These are phyloP conservation scores for Excalfactoria chinensis DNA, from an alignment of 2,113 vertebrate species.

Conservation along the genomic window DNA sequence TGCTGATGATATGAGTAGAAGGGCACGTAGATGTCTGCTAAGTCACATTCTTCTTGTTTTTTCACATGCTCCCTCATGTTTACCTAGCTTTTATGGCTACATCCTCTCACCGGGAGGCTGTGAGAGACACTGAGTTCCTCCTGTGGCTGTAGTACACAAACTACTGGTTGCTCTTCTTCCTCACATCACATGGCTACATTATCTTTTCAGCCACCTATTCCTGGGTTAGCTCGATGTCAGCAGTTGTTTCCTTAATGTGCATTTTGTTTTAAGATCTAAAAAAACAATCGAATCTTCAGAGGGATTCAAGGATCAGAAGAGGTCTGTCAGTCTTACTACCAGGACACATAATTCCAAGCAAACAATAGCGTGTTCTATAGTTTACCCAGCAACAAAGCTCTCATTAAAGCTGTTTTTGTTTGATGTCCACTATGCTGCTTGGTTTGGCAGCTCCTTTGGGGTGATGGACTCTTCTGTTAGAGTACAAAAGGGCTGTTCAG, in stretches of 20 bases:
- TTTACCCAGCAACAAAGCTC: slow-evolving; percentile 45
- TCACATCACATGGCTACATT: slow-evolving; percentile 1
- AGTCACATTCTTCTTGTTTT: background rate
- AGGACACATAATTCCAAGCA: slow-evolving; percentile 16
- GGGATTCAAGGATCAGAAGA: slow-evolving; percentile 18
- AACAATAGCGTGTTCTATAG: background rate
- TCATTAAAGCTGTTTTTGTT: slow-evolving; percentile 61
- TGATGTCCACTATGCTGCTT: slow-evolving; percentile 53
- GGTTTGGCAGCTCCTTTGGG: slow-evolving; percentile 49
- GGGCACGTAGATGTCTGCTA: background rate
- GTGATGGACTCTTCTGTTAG: slow-evolving; percentile 47
- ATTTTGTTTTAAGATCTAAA: slow-evolving; percentile 28
- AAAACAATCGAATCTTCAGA: slow-evolving; percentile 41
- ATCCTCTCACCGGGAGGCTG: slow-evolving; percentile 11
- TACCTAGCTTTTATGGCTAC: slow-evolving; percentile 56
- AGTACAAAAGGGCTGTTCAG: slow-evolving; percentile 58
- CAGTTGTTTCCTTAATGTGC: slow-evolving; percentile 57
- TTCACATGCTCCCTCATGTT: slow-evolving; percentile 25
- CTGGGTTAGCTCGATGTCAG: background rate
- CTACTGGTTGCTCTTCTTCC: background rate
- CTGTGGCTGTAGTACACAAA: slow-evolving; percentile 46
- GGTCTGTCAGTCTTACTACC: slow-evolving; percentile 16
- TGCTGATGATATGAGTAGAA: background rate
- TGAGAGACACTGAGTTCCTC: slow-evolving; percentile 5
- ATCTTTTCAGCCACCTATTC: slow-evolving; percentile 35